Evolutionary conservation across 2,113 vertebrate species (phyloP).

Genomic region (Oenanthe melanoleuca): DNA sequence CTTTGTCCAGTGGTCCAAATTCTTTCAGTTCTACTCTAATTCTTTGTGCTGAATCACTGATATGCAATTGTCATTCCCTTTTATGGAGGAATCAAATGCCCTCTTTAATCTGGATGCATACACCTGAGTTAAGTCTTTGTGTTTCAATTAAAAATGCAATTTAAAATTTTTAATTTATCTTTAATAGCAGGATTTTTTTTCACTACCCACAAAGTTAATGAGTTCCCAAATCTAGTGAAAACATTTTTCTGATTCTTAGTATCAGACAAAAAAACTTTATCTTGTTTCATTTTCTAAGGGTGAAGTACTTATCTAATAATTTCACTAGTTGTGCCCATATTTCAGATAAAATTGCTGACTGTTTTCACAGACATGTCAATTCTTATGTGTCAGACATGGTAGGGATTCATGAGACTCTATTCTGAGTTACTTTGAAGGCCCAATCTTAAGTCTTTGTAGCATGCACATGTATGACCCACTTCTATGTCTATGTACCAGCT

Average conservation of each 20-base stretch:
- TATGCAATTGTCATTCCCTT: background rate
- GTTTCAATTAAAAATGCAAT: background rate
- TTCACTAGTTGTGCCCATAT: fast-evolving
- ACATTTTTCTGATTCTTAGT: background rate
- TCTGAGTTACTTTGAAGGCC: background rate
- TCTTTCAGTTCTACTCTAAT: background rate
- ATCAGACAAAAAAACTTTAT: background rate
- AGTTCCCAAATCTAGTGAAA: background rate
- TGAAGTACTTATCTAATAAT: background rate
- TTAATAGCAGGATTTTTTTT: background rate
- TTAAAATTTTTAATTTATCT: background rate
- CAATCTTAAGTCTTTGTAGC: background rate
- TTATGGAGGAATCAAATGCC: background rate
- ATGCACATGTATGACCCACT: fast-evolving
- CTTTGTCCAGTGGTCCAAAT: background rate
- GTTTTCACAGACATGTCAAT: background rate
- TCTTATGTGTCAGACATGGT: background rate
- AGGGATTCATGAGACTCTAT: background rate
- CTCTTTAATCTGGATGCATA: background rate
- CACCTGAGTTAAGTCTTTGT: background rate
- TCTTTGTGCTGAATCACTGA: background rate
- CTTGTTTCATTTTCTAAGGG: background rate
- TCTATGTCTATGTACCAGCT: background rate
- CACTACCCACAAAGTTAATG: background rate
- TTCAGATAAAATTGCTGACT: background rate